Base-by-base conservation (phyloP, 2,888 invertebrate species). In the Phaonia tiefii region DNA sequence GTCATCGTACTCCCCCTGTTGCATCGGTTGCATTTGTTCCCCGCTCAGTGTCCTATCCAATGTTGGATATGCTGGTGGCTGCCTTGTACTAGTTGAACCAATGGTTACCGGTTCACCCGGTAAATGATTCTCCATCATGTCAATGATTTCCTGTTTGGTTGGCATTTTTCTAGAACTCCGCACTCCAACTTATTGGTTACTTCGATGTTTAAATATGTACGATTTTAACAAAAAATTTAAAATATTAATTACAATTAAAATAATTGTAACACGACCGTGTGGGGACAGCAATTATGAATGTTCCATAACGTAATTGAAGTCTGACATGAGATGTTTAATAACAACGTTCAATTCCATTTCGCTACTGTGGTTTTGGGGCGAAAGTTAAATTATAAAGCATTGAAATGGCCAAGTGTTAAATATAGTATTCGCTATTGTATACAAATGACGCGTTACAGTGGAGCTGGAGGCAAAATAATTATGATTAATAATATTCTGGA, bases 121-220 rank as follows among this genome's bases (percentile, higher is more conserved):
- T 46, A 81, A 81, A 44, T 75, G 81, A 65, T 75, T 78, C 8
- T 81, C 78, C 81, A 81, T 81, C 17, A 75, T 67, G 26, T 54
- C 20, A 26, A 81, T 81, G 60, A 78, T 44, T 44, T 81, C 81
- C 39, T 81, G 78, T 58, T 81, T 81, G 15, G 75, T 78, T 44
- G 78, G 63, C 81, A 81, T 81, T 26, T 56, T 69, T 3, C 67
- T 22, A 15, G 15, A 39, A 22, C 1, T 54, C 42, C 11, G 37
- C 10, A 11, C 1, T 10, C 22, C 1, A 22, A 54, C 13, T 60
- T 60, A 37, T 1, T 8, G 31, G 8, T 3, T 31, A 8, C 8
- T 8, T 3, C 31, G 8, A 3, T 31, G 4, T 11, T 17, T 17
- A 11, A 51, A 17, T 20, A 11, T 8, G 8, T 31, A 31, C 8